A percentile compares a stretch with the other conserved stretches of the same genome.
Evolutionary conservation across 2,888 invertebrate species (phyloP).

Genomic region (Tricholauxania praeusta): DNA sequence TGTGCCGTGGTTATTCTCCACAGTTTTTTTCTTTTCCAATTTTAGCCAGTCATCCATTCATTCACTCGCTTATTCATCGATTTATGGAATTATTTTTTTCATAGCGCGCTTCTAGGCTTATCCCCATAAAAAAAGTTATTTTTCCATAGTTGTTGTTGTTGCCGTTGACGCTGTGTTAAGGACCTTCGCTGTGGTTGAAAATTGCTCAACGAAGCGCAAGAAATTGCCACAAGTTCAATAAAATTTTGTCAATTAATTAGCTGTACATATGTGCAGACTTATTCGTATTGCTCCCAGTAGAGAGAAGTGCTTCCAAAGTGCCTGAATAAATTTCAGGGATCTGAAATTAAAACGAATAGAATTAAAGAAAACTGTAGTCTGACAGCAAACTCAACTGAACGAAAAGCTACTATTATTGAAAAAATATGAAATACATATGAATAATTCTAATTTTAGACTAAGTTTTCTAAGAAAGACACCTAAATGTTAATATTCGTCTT

Average conservation of each 20-base stretch:
- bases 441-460: too few relatives aligned
- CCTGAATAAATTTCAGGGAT: too few relatives aligned
- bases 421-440: too few relatives aligned
- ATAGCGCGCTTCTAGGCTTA: neutral
- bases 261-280: neutral
- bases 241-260: conserved; percentile 11
- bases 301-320: too few relatives aligned
- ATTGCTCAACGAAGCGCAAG: neutral
- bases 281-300: too few relatives aligned
- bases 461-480: too few relatives aligned
- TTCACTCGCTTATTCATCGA: neutral
- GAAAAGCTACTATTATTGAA: too few relatives aligned
- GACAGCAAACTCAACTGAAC: too few relatives aligned
- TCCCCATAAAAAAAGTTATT: neutral
- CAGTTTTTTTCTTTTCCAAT: neutral
- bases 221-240: conserved; percentile 16
- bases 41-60: too few relatives aligned
- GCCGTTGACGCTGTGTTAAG: neutral
- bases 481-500: too few relatives aligned
- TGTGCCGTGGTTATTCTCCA: neutral
- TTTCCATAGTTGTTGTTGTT: neutral
- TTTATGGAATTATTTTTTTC: conserved; percentile 2
- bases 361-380: too few relatives aligned
- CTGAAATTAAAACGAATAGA: too few relatives aligned
- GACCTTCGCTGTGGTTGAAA: neutral